Base-by-base conservation (phyloP, 1,140 invertebrate genomes). In the Wasmannia auropunctata region DNA sequence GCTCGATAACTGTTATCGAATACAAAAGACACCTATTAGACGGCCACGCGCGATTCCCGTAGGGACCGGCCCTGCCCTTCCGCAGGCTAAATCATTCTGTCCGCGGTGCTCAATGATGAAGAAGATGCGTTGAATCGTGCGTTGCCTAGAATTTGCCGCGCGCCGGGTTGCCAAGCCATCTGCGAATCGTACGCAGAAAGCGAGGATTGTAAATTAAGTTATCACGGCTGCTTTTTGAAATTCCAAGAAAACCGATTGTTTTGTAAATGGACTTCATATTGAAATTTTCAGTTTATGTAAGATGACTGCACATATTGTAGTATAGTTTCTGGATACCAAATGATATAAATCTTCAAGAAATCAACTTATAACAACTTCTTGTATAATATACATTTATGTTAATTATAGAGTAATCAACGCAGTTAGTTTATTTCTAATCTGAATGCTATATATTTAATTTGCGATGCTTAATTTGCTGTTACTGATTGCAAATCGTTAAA, bases 1-100 rank as follows among this genome's bases (percentile, higher is more conserved):
- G 65, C 60, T 54, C 70, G 51, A 28, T 37, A 22, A 79, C 43
- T 65, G 22, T 51, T 80, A 80, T 87, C 51, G 60, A 87, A 46
- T 46, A 14, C 14, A 63, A 58, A 86, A 77, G 54, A 51, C 25
- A 25, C 19, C 34, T 28, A 43, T 74, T 74, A 74, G n/a, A 46
- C 16, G 5, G 40, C 37, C 10, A 28, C n/a, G 51, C 43, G 76
- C 14, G 28, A 34, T 43, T 65, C 19, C n/a, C 63, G 34, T 54
- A 49, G 62, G 34, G 34, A n/a, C 4, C 14, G 43, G 56, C 14
- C 11, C 22, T 56, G 28, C 28, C 37, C 34, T 54, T 40, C 11
- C 11, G 34, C 40, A 56, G 22, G 11, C 11, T 43, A 25, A n/a
- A 19, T 49, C 19, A 40, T 16, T 25, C 49, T 11, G 7, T 56